A percentile compares a stretch with the other conserved stretches of the same genome.
Conservation (phyloP, 2,113 vertebrate species). For the Ranitomeya variabilis region DNA sequence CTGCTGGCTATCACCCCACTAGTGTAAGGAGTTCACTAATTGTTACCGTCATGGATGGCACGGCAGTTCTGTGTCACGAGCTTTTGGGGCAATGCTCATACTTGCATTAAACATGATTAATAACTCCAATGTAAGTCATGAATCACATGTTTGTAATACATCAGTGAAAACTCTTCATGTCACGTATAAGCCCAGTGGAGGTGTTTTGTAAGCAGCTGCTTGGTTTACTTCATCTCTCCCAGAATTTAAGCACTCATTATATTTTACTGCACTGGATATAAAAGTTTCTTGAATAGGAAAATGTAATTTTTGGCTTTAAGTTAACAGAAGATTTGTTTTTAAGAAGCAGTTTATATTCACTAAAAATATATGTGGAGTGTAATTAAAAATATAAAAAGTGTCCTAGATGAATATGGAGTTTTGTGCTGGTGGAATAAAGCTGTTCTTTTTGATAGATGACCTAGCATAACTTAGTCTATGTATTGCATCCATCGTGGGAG, state of each 20-base stretch:
- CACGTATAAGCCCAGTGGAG: slow-evolving; percentile 29
- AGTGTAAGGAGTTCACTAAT: background rate
- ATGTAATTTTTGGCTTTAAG: slow-evolving; percentile 53
- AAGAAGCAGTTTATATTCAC: slow-evolving; percentile 53
- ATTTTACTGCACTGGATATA: slow-evolving; percentile 57
- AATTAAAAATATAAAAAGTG: slow-evolving; percentile 54
- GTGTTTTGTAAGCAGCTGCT: slow-evolving; percentile 53
- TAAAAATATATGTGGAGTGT: slow-evolving; percentile 55
- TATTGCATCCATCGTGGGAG: slow-evolving; percentile 55
- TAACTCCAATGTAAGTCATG: slow-evolving; percentile 31
- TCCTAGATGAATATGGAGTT: slow-evolving; percentile 55
- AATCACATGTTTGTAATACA: slow-evolving; percentile 41
- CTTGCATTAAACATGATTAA: slow-evolving; percentile 42
- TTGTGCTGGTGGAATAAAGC: slow-evolving; percentile 55
- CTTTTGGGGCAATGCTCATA: slow-evolving; percentile 7
- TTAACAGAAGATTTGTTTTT: slow-evolving; percentile 58
- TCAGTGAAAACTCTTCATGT: slow-evolving; percentile 28
- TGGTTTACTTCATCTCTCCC: slow-evolving; percentile 50
- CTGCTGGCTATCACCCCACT: background rate
- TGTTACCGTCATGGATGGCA: background rate
- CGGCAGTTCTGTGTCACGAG: background rate
- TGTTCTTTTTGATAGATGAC: slow-evolving; percentile 58
- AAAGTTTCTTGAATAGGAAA: slow-evolving; percentile 58
- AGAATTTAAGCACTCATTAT: slow-evolving; percentile 56
- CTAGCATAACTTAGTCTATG: slow-evolving; percentile 54